These are phyloP conservation scores for Ceyx melanurus DNA, from an alignment of 2,113 vertebrate species.

Conservation along the genomic window DNA sequence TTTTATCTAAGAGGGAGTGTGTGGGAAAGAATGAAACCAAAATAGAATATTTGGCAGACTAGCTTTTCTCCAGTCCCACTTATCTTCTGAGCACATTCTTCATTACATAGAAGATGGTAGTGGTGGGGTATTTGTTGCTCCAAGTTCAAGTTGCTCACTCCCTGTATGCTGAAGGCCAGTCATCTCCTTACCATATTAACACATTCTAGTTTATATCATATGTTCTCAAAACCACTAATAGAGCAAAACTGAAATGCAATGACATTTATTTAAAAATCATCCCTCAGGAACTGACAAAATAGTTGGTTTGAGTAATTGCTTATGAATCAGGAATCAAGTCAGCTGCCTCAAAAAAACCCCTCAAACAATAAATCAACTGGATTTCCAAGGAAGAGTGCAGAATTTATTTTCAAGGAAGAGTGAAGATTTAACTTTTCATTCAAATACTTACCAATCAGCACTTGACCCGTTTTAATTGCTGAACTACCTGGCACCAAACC, in stretches of 20 bases:
- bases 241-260: background rate
- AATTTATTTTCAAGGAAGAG: background rate
- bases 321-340: background rate
- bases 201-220: background rate
- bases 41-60: background rate
- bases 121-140: background rate
- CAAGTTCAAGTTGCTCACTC: background rate
- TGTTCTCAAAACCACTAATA: background rate
- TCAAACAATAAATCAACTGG: background rate
- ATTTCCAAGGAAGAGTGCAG: background rate
- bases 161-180: background rate
- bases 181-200: background rate
- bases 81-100: background rate
- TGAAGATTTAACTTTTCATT: background rate
- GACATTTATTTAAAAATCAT: background rate
- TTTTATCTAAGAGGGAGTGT: background rate
- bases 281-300: background rate
- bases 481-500: slow-evolving; percentile 88
- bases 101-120: background rate
- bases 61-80: background rate
- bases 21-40: background rate
- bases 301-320: background rate
- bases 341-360: background rate
- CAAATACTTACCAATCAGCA: slow-evolving; percentile 87
- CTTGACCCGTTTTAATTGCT: slow-evolving; percentile 86